Percentiles rank a stretch among this genome's conserved stretches.
Evolutionary conservation across 2,888 invertebrate species (phyloP).

Genomic region (Apamea sordens): DNA sequence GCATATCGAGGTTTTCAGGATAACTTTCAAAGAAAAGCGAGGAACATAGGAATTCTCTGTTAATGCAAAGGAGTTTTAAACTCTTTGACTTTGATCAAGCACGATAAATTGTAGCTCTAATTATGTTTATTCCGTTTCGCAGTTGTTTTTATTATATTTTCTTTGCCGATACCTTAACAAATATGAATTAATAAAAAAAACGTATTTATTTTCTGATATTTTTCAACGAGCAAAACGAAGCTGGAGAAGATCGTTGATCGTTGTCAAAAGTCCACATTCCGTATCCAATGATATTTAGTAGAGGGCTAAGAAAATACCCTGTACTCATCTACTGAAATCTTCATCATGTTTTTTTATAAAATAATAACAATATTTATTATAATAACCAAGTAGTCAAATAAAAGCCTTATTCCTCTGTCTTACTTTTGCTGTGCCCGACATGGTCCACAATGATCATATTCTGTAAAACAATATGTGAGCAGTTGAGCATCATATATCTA

Average conservation of each 20-base stretch:
- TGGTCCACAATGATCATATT: too few species aligned
- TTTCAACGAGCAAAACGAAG: neutral
- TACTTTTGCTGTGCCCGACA: too few species aligned
- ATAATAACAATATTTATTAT: too few species aligned
- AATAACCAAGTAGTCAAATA: too few species aligned
- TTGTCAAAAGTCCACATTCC: neutral
- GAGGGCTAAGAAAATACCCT: neutral
- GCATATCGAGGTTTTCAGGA: conserved; percentile 34
- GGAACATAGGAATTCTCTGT: conserved; percentile 41
- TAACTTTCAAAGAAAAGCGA: conserved; percentile 46
- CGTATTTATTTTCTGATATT: neutral
- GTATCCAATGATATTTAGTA: too few species aligned
- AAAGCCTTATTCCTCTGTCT: too few species aligned
- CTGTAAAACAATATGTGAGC: too few species aligned
- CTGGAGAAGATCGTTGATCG: neutral
- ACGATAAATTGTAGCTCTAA: conserved; percentile 13
- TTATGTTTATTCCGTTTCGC: conserved; percentile 22
- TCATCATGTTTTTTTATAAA: neutral
- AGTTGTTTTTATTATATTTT: conserved; percentile 22
- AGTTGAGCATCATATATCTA: too few species aligned
- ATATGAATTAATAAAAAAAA: neutral
- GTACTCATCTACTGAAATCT: neutral
- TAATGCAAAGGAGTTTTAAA: conserved; percentile 41
- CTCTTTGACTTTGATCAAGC: conserved; percentile 44
- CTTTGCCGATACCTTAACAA: neutral